phyloP scores from a whole-genome alignment of 2,113 vertebrate genomes.

The Erythrolamprus reginae region DNA sequence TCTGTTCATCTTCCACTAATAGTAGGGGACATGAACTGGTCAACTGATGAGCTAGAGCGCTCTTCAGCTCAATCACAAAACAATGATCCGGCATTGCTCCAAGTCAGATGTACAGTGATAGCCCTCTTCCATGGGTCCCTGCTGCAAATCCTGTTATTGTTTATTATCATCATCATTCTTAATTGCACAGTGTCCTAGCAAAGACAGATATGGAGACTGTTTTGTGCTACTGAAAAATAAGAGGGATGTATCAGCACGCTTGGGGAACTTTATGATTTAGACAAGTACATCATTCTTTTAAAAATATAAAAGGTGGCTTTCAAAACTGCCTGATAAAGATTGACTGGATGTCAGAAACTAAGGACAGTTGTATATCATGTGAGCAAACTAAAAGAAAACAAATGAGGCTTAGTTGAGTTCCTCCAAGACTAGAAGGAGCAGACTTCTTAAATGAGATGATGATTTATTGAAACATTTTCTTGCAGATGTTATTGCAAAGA shows the following conservation, averaged over 20 bases:
- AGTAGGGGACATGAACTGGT: background rate
- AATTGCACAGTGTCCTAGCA: background rate
- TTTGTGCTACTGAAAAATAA: background rate
- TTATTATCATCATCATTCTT: background rate
- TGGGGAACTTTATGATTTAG: background rate
- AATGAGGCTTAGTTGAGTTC: background rate
- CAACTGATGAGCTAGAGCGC: background rate
- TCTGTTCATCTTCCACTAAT: background rate
- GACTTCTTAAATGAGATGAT: background rate
- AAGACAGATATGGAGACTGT: background rate
- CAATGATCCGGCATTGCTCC: background rate
- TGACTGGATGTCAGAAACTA: background rate
- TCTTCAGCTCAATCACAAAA: background rate
- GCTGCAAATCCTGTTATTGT: background rate
- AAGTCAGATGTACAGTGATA: background rate
- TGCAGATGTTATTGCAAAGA: background rate
- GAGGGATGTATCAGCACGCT: background rate
- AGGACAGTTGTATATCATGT: background rate
- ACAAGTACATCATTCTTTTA: background rate
- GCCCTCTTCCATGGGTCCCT: background rate
- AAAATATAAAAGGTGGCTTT: background rate
- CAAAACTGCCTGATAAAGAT: background rate
- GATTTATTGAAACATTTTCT: background rate
- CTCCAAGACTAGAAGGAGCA: background rate
- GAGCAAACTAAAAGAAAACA: background rate